These are phyloP conservation scores for Notiomystis cincta DNA, from an alignment of 2,113 vertebrate species.

Conservation along the genomic window DNA sequence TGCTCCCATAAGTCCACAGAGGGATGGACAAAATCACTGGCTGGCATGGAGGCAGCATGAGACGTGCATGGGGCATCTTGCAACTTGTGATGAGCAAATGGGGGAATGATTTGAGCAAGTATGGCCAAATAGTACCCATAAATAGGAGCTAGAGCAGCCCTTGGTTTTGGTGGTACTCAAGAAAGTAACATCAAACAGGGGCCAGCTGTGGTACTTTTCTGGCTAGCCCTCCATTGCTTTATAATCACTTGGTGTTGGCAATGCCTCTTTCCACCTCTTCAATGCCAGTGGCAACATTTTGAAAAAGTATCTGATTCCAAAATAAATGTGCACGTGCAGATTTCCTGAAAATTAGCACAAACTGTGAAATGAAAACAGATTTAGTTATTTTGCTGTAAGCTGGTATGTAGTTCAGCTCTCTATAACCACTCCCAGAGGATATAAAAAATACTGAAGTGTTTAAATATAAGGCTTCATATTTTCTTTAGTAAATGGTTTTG, in stretches of 20 bases:
- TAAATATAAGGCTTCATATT: background rate
- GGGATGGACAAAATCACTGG: background rate
- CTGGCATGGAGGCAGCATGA: fast-evolving
- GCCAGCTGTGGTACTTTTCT: background rate
- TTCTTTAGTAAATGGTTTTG: constrained; percentile 22
- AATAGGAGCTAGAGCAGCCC: background rate
- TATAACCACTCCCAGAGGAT: background rate
- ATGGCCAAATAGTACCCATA: background rate
- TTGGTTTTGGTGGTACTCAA: background rate
- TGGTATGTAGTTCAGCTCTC: background rate
- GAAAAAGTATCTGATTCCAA: background rate
- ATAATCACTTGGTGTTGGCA: background rate
- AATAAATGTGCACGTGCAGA: background rate
- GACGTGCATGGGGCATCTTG: background rate
- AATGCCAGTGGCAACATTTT: background rate
- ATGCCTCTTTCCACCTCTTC: background rate
- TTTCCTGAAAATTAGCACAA: background rate
- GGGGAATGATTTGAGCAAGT: background rate
- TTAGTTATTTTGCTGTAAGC: constrained; percentile 12
- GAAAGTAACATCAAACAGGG: background rate
- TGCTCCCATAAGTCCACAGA: fast-evolving
- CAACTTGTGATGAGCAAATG: background rate
- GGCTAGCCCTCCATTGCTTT: background rate
- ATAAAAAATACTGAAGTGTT: background rate
- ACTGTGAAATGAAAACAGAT: constrained; percentile 9